Conservation (phyloP, 2,113 vertebrate genomes). For the Heterocephalus glaber region DNA sequence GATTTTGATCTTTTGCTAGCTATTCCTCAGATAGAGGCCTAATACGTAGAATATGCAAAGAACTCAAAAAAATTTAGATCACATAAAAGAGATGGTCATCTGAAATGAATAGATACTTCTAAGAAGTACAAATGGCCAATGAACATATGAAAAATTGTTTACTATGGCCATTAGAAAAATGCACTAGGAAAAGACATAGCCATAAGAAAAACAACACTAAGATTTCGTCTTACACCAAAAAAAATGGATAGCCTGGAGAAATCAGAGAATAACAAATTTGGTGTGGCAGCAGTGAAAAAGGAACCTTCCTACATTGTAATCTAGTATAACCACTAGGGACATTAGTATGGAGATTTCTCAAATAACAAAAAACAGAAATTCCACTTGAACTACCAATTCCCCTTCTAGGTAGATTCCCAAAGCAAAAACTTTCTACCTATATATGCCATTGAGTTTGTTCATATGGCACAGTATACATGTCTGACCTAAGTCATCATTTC, state of each 20-base stretch:
- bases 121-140: background rate
- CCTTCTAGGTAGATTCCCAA: background rate
- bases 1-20: background rate
- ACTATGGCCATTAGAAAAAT: background rate
- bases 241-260: background rate
- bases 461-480: background rate
- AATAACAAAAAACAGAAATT: background rate
- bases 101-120: background rate
- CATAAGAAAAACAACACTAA: background rate
- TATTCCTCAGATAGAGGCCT: background rate
- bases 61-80: background rate
- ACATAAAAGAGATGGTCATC: background rate
- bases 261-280: background rate
- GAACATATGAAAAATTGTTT: background rate
- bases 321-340: background rate
- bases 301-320: background rate
- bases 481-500: conserved; percentile 15
- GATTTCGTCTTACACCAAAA: background rate
- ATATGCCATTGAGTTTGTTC: background rate
- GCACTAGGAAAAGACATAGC: background rate
- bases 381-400: background rate
- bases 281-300: background rate
- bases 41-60: background rate
- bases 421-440: background rate
- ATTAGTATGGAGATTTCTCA: background rate